These are phyloP conservation scores for Bombus affinis DNA, from an alignment of 1,140 invertebrate species.

Conservation along the genomic window DNA sequence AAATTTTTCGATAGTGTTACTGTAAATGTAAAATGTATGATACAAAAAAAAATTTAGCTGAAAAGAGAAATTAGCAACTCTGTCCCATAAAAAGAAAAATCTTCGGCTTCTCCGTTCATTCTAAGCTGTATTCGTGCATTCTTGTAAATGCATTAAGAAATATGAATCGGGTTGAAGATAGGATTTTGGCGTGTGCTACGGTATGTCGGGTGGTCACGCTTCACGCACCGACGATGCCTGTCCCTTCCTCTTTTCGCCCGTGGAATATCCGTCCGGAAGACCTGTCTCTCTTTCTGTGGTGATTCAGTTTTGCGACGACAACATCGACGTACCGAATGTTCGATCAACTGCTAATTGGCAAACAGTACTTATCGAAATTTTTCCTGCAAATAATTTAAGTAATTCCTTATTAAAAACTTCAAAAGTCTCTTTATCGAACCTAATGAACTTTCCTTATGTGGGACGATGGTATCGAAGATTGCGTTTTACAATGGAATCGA, in stretches of 20 bases:
- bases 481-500: background rate
- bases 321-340: slow-evolving; percentile 49
- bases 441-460: background rate
- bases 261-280: slow-evolving; percentile 74
- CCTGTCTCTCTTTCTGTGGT: slow-evolving; percentile 65
- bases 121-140: background rate
- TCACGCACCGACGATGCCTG: slow-evolving; percentile 81
- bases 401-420: background rate
- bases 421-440: background rate
- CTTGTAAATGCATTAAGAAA: slow-evolving; percentile 24
- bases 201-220: slow-evolving; percentile 79
- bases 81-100: background rate
- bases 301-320: slow-evolving; percentile 76
- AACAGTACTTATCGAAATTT: background rate
- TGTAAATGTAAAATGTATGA: too few species aligned
- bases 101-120: background rate
- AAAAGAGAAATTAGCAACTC: too few species aligned
- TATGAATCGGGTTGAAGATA: slow-evolving; percentile 28
- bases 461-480: background rate
- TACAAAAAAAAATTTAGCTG: too few species aligned
- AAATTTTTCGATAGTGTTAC: background rate
- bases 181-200: slow-evolving; percentile 80
- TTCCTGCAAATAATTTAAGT: background rate
- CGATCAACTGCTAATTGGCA: slow-evolving; percentile 28
- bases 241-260: slow-evolving; percentile 79